phyloP scores from a whole-genome alignment of 2,113 vertebrate species.

The Melozone crissalis region DNA sequence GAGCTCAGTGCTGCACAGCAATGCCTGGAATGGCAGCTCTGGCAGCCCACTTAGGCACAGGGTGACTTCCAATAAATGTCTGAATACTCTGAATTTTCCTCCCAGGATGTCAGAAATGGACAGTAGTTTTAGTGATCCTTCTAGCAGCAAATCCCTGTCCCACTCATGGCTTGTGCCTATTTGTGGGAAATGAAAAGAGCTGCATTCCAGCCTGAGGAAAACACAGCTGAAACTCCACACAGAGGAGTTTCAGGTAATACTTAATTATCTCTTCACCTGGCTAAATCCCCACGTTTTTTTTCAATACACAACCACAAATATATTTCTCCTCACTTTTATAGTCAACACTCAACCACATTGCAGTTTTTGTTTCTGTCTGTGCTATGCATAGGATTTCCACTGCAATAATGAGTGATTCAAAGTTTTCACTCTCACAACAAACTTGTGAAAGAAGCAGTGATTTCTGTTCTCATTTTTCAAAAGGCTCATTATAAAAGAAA shows the following conservation, averaged over 20 bases:
- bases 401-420: neutral
- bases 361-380: neutral
- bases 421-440: neutral
- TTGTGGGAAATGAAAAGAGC: neutral
- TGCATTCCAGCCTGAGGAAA: neutral
- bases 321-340: neutral
- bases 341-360: neutral
- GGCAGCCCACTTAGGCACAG: neutral
- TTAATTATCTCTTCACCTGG: neutral
- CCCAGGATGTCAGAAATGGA: neutral
- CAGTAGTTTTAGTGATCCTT: neutral
- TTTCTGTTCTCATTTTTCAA: neutral
- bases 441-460: neutral
- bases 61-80: neutral
- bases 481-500: neutral
- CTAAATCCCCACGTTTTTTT: neutral
- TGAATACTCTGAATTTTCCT: neutral
- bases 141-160: neutral
- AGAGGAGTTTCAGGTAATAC: neutral
- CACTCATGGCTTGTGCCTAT: neutral
- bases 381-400: neutral
- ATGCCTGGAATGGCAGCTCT: constrained; percentile 41
- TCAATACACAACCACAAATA: neutral
- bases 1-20: neutral
- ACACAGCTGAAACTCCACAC: neutral